Evolutionary conservation across 2,113 vertebrate species (phyloP), one percentile per base, ranked within the genome.

Genomic region (Trichomycterus rosablanca): DNA sequence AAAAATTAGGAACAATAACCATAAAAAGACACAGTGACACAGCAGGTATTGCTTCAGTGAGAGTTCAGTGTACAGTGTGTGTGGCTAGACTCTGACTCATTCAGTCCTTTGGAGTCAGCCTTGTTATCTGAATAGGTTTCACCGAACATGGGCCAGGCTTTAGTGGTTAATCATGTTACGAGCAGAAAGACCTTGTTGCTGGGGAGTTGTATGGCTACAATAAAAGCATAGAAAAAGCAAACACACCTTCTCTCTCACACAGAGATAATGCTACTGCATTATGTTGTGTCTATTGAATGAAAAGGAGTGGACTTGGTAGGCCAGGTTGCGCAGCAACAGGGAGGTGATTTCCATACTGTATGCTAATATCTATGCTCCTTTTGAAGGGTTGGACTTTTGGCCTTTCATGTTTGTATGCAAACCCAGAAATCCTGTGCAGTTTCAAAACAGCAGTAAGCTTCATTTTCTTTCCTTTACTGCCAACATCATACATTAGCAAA

Each of bases 341-440:
- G 66, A 55, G 58, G 66, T 59, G 58, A 75, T 75, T 75, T 75
- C 67, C 73, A 75, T 72, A 72, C 57, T 59, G 63, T 63, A 75
- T 75, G 73, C 61, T 75, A 69, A 75, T 72, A 62, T 45, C 12
- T 23, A 52, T 63, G 44, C 9, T 11, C 18, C 63, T 57, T 67
- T 43, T 66, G 53, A 44, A 32, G 56, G 55, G 43, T 64, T 64
- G 66, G 73, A 75, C 70, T 67, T 68, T 60, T 60, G 49, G 40
- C 55, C 61, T 60, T 61, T 67, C 53, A 53, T 60, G 60, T 77
- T 70, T 62, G 37, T 44, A 78, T 72, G 69, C 77, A 67, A 74
- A 60, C 59, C 76, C 72, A 79, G 71, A 79, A 77, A 74, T 73
- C 49, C 60, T 18, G 51, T 40, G 30, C 42, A 39, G 26, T 66